Percentiles rank a stretch among this genome's conserved stretches.
Evolutionary conservation across 2,888 invertebrate genomes (phyloP).

Genomic region (Pomacea canaliculata): DNA sequence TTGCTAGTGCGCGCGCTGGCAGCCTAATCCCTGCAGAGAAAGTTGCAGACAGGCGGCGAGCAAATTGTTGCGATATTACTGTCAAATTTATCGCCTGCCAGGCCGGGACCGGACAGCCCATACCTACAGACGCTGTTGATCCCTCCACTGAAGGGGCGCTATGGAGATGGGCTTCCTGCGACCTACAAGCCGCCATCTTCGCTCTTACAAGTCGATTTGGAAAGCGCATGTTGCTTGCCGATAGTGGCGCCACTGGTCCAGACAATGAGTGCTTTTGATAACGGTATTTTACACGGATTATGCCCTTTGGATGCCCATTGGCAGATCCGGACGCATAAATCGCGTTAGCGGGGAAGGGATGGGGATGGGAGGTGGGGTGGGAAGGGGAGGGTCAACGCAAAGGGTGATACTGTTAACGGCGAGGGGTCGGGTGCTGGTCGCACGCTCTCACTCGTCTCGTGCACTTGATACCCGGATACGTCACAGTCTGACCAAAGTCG

Average conservation of each 20-base stretch:
- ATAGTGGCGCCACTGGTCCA: neutral
- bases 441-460: neutral
- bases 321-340: neutral
- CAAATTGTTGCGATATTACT: slow-evolving; percentile 20
- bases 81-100: slow-evolving; percentile 25
- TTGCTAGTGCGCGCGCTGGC: neutral
- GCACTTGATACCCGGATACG: neutral
- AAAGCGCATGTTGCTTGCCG: neutral
- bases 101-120: neutral
- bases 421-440: neutral
- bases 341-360: slow-evolving; percentile 8
- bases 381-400: neutral
- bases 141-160: neutral
- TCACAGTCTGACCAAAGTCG: neutral
- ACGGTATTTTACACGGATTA: slow-evolving; percentile 24
- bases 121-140: slow-evolving; percentile 1
- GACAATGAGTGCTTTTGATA: slow-evolving; percentile 7
- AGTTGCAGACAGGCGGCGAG: neutral
- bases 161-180: slow-evolving; percentile 1
- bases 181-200: neutral
- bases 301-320: slow-evolving; percentile 13
- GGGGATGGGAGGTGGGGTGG: slow-evolving; percentile 5
- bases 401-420: neutral
- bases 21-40: slow-evolving; percentile 5
- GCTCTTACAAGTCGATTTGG: slow-evolving; percentile 16